Base-by-base conservation (phyloP, 2,113 vertebrate species). In the Hippocampus comes region DNA sequence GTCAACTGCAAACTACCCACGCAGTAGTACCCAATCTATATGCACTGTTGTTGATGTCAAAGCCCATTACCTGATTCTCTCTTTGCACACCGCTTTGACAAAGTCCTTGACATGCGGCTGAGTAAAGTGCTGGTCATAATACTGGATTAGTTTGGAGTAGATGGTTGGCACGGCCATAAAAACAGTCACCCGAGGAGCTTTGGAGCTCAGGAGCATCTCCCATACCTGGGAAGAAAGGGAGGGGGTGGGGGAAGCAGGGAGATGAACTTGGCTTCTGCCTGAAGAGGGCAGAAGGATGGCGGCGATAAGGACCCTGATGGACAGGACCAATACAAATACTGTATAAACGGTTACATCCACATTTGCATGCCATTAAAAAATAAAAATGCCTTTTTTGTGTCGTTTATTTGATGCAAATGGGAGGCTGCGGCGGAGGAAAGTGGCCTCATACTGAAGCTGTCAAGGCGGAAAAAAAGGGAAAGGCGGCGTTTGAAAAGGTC, bases 101-200 rank as follows among this genome's bases (percentile, higher is more conserved):
- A 95, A 99, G 76, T 97, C 95, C 89, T 84, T 94, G 74, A 95
- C 94, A 0, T 78, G 93, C 0, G 93, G 92, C 71, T 94, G 92
- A 41, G 87, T 92, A 72, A 96, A 94, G 71, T 95, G 93, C 66
- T 90, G 68, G 14, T 96, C 89, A 0, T 95, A 94, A 77, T 97
- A 87, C 8, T 94, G 92, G 43, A 95, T 94, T 84, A 99, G 88
- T 87, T 95, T 96, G 69, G 91, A 92, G 74, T 98, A 99, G 78
- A 98, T 91, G 2, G 96, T 98, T 48, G 97, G 97, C 77, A 99
- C 97, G 0, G 96, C 96, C 97, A 99, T 99, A 78, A 98, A 99
- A 12, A 99, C 85, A 0, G 82, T 98, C 66, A 98, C 77, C 67
- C 83, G 72, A 0, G 94, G 94, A 56, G 83, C 76, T 76, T 77